phyloP scores from a whole-genome alignment of 2,797 vertebrate species.

The Parambassis ranga region DNA sequence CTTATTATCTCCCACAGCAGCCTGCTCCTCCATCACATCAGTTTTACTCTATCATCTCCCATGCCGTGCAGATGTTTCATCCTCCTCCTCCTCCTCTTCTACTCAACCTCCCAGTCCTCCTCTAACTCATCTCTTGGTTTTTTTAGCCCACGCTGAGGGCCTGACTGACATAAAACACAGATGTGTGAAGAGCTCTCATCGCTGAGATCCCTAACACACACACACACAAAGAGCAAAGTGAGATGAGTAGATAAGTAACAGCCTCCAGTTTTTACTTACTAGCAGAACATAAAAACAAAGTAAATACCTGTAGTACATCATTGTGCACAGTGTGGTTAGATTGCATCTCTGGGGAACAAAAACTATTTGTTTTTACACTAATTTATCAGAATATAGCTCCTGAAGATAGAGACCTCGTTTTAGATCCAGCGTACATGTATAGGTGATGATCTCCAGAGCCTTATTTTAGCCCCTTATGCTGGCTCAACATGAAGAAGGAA shows the following conservation, averaged over 20 bases:
- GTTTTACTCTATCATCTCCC: conserved; percentile 37
- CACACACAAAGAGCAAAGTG: not conserved
- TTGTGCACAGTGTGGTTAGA: too few species aligned
- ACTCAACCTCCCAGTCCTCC: conserved; percentile 26
- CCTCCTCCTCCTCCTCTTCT: conserved; percentile 5
- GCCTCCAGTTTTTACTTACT: not conserved
- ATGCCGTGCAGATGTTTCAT: conserved; percentile 37
- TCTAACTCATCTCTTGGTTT: conserved; percentile 9
- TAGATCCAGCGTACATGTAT: too few species aligned
- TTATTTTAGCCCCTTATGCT: too few species aligned
- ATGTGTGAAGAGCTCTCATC: conserved; percentile 11
- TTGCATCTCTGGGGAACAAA: too few species aligned
- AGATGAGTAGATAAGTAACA: not conserved
- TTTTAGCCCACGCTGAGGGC: conserved; percentile 11
- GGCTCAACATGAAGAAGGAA: too few species aligned
- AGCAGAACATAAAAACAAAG: not conserved
- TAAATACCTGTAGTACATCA: not conserved
- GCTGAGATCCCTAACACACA: not conserved
- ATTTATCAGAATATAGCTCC: too few species aligned
- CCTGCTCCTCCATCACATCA: conserved; percentile 14
- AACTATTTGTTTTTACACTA: too few species aligned
- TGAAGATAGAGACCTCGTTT: too few species aligned
- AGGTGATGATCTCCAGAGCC: too few species aligned
- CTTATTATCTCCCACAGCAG: conserved; percentile 25
- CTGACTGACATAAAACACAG: conserved; percentile 26